Conservation (phyloP, 2,113 vertebrate genomes). For the Phodopus roborovskii region DNA sequence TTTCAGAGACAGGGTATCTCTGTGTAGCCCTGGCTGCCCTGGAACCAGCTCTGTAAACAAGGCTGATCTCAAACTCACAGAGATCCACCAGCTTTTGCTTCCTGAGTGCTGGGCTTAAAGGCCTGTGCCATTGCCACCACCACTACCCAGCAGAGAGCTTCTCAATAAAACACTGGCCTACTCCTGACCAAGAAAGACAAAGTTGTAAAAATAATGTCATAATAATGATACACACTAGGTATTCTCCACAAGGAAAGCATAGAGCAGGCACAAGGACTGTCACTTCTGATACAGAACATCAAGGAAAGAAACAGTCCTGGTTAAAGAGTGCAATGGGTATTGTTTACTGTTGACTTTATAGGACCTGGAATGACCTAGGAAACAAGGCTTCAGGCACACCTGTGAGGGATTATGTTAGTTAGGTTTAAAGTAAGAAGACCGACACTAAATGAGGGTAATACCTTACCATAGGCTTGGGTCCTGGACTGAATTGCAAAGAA, state of each 20-base stretch:
- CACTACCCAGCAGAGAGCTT: not conserved
- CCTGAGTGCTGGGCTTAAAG: not conserved
- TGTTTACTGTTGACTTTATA: too few relatives aligned
- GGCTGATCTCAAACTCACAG: not conserved
- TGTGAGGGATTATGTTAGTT: not conserved
- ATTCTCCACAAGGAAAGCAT: not conserved
- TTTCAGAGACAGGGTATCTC: not conserved
- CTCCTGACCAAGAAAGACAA: not conserved
- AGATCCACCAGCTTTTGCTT: not conserved
- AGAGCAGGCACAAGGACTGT: not conserved
- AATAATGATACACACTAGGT: not conserved
- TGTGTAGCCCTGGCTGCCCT: not conserved
- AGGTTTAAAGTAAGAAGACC: not conserved
- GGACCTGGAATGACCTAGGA: not conserved
- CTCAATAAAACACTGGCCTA: not conserved
- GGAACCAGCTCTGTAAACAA: not conserved
- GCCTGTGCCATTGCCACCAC: not conserved
- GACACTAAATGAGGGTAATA: not conserved
- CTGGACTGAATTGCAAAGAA: not conserved
- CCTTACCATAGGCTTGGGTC: not conserved
- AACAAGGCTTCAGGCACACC: not conserved
- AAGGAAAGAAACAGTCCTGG: not conserved
- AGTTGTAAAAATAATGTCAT: not conserved
- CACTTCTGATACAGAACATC: conserved; percentile 34
- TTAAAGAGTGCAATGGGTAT: not conserved